A percentile compares a stretch with the other conserved stretches of the same genome.
These are phyloP conservation scores for Zootoca vivipara DNA, from an alignment of 2,113 vertebrate species.

Conservation along the genomic window DNA sequence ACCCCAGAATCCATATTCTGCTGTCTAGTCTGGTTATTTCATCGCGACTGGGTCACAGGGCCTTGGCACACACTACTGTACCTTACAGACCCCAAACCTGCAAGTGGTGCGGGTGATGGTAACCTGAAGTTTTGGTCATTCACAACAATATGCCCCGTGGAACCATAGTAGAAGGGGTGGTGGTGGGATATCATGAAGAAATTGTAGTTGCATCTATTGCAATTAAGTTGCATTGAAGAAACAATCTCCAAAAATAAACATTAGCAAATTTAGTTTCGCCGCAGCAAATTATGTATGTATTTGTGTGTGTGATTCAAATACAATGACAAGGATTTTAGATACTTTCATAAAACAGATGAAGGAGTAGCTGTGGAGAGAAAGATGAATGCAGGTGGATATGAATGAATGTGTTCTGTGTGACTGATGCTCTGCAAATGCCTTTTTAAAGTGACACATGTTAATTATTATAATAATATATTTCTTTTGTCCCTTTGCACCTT, in stretches of 20 bases:
- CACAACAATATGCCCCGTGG: neutral
- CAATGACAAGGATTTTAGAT: neutral
- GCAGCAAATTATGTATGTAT: too few species aligned
- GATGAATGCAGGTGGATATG: neutral
- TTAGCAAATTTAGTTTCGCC: neutral
- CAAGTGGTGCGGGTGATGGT: too few species aligned
- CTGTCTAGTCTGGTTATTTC: too few species aligned
- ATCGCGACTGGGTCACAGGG: too few species aligned
- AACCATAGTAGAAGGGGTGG: neutral
- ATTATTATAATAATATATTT: conserved; percentile 17
- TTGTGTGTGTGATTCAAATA: neutral
- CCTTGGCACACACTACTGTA: too few species aligned
- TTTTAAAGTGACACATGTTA: neutral
- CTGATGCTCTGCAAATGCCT: neutral
- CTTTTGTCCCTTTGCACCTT: neutral
- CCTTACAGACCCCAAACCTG: too few species aligned
- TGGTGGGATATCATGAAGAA: neutral
- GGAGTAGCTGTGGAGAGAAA: neutral
- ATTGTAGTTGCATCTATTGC: too few species aligned
- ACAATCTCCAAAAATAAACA: neutral
- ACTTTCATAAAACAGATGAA: neutral
- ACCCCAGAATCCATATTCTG: too few species aligned
- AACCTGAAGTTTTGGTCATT: neutral
- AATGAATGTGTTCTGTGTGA: neutral
- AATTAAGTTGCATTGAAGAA: neutral